Conservation (phyloP, 2,113 vertebrate species). For the Crotalus viridis region DNA sequence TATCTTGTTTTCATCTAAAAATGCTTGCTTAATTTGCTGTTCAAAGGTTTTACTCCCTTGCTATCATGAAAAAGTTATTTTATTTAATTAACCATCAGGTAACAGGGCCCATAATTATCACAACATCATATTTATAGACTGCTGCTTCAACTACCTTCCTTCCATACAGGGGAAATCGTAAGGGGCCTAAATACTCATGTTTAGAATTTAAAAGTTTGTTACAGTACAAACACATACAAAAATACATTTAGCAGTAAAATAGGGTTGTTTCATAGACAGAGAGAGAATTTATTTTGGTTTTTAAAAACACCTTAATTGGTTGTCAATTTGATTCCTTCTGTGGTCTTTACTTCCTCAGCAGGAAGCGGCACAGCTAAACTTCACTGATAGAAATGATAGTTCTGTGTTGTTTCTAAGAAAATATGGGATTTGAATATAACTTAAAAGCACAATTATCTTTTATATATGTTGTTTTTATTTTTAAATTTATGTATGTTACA, state of each 20-base stretch:
- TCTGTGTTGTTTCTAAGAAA: not conserved
- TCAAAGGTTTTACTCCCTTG: conserved; percentile 5
- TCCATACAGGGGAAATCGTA: conserved; percentile 55
- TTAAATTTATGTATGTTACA: not conserved
- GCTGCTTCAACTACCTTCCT: conserved; percentile 56
- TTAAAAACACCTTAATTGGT: not conserved
- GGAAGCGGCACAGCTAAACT: not conserved
- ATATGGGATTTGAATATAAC: not conserved
- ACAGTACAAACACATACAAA: conserved; percentile 50
- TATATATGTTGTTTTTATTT: not conserved
- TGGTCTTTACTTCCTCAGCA: not conserved
- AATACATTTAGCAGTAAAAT: conserved; percentile 43
- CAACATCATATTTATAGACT: conserved; percentile 44
- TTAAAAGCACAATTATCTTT: not conserved
- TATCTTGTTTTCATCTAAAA: not conserved
- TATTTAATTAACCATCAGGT: conserved; percentile 36
- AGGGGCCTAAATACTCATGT: conserved; percentile 51
- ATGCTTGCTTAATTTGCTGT: conserved; percentile 12
- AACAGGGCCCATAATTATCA: conserved; percentile 14
- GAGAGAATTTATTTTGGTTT: too few species aligned
- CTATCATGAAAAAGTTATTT: conserved; percentile 45
- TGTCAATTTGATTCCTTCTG: not conserved
- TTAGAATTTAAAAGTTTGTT: conserved; percentile 54
- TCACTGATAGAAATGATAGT: not conserved
- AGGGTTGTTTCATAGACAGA: not conserved